Evolutionary conservation across 2,113 vertebrate species (phyloP), one percentile per base, ranked within the genome.

Genomic region (Myrmophylax atrothorax): DNA sequence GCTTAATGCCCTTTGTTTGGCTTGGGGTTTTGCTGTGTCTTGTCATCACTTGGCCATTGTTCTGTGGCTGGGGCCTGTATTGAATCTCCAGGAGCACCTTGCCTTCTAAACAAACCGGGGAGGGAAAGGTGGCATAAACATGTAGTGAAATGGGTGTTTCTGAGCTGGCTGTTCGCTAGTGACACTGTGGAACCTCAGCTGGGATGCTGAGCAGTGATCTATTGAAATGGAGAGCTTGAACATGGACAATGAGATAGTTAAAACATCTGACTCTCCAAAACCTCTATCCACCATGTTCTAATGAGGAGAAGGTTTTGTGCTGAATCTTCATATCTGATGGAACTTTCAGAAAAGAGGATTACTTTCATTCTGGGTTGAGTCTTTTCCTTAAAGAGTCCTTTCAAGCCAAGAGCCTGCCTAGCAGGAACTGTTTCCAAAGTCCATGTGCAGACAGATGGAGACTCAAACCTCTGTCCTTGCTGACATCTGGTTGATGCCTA

Each of bases 391-490:
- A 64, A 64, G 35, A 42, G 53, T 14, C 9, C 17, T 78, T 85
- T 88, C 25, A 3, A 55, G 4, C 22, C 38, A 31, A 14, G 28
- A 63, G n/a, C n/a, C 25, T 67, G 31, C 7, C 22, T 31, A 12
- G 19, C 1, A 1, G n/a, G 42, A 63, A 1, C 44, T 58, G 25
- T 92, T 59, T 77, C 42, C 66, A 26, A 40, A 62, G 74, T 67
- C 13, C 31, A 1, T 22, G 24, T 84, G 24, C 15, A 17, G 23
- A 15, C 37, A 37, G 4, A 7, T 0, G 3, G 17, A 63, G n/a
- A n/a, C 37, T 66, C 13, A 10, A 44, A 29, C 44, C 52, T 66
- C 56, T 85, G 1, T 53, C 44, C 42, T 22, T 6, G 0, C 2
- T 40, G 89, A 14, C 6, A 28, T 49, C 5, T 63, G 9, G 58